Evolutionary conservation across 2,888 invertebrate genomes (phyloP).

Genomic region (Camptogramma bilineatum): DNA sequence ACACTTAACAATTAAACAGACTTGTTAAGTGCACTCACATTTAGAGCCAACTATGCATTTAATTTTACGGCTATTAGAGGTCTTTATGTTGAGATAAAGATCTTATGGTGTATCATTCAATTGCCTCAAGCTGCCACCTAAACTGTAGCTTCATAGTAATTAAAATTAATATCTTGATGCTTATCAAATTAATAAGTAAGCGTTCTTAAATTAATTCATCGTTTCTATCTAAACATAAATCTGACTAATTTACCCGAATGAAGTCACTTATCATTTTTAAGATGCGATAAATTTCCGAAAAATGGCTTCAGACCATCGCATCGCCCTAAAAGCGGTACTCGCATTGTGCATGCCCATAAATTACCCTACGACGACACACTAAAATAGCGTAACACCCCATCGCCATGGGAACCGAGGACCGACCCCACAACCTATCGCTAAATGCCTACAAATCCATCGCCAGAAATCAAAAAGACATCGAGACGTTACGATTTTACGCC

Average conservation of each 20-base stretch:
- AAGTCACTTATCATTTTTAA: slow-evolving; percentile 43
- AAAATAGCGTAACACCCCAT: slow-evolving; percentile 84
- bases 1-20: slow-evolving; percentile 63
- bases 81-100: slow-evolving; percentile 38
- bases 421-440: slow-evolving; percentile 64
- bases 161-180: slow-evolving; percentile 53
- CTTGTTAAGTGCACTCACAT: slow-evolving; percentile 60
- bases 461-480: slow-evolving; percentile 81
- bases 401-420: slow-evolving; percentile 75
- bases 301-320: slow-evolving; percentile 72
- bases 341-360: slow-evolving; percentile 77
- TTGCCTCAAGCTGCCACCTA: slow-evolving; percentile 48
- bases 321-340: slow-evolving; percentile 71
- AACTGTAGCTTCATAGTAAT: slow-evolving; percentile 47
- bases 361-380: slow-evolving; percentile 78
- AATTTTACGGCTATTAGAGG: slow-evolving; percentile 39
- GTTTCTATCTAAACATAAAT: slow-evolving; percentile 46
- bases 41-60: slow-evolving; percentile 38
- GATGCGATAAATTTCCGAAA: slow-evolving; percentile 67
- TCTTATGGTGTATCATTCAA: slow-evolving; percentile 42
- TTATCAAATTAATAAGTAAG: slow-evolving; percentile 42
- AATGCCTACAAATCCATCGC: slow-evolving; percentile 79
- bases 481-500: slow-evolving; percentile 76
- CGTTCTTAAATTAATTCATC: slow-evolving; percentile 24
- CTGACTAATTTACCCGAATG: slow-evolving; percentile 34